Conservation (phyloP, 1,140 invertebrate species). For the Lithobius niger region DNA sequence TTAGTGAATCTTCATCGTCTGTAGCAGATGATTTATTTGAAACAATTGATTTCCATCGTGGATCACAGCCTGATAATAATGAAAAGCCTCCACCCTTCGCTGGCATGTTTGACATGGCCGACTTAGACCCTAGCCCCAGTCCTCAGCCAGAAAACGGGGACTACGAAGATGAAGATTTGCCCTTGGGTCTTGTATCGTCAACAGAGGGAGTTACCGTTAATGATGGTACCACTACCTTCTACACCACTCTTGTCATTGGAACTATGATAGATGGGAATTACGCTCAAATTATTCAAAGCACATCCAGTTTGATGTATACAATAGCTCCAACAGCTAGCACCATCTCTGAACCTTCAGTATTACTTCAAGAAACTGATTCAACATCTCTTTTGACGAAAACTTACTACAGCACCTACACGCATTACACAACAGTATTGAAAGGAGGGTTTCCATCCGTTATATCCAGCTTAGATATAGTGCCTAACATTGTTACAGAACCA, state of each 20-base stretch:
- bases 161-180: constrained; percentile 25
- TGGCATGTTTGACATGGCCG: constrained; percentile 6
- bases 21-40: neutral
- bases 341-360: neutral
- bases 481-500: constrained; percentile 6
- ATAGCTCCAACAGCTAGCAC: neutral
- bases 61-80: neutral
- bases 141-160: neutral
- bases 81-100: neutral
- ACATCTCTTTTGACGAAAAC: neutral
- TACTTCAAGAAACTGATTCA: neutral
- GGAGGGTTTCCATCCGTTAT: constrained; percentile 5
- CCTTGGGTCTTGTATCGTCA: constrained; percentile 68
- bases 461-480: constrained; percentile 8
- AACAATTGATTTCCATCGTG: neutral
- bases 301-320: constrained; percentile 62
- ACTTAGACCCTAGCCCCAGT: neutral
- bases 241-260: constrained; percentile 72
- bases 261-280: constrained; percentile 78
- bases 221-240: constrained; percentile 79
- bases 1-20: neutral
- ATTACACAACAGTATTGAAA: constrained; percentile 12
- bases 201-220: constrained; percentile 80
- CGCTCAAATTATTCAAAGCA: constrained; percentile 64
- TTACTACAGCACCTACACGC: constrained; percentile 9